Evolutionary conservation across 1,140 invertebrate genomes (phyloP).

Genomic region (Trypoxylus dichotomus): DNA sequence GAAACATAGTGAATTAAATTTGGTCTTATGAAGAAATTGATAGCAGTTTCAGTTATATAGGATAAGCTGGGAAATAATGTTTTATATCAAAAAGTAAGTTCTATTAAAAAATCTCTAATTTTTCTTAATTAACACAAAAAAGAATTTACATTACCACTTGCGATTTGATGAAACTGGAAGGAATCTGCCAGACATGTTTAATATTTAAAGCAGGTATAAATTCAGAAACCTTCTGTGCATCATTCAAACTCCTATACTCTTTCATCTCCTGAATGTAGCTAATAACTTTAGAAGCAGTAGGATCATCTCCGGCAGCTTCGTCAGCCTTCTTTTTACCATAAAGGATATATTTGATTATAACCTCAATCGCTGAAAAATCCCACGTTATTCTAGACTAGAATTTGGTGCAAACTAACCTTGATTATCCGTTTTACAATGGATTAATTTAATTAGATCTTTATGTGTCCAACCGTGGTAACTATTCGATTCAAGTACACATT

Average conservation of each 20-base stretch:
- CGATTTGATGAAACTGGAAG: constrained; percentile 60
- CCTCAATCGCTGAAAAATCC: constrained; percentile 47
- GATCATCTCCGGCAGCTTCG: constrained; percentile 46
- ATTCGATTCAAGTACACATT: constrained; percentile 60
- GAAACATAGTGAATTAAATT: too few species aligned
- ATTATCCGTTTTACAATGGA: constrained; percentile 57
- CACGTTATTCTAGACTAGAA: not conserved
- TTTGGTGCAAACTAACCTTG: constrained; percentile 46
- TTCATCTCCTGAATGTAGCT: constrained; percentile 56
- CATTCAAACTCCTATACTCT: constrained; percentile 56
- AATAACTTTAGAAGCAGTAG: constrained; percentile 52
- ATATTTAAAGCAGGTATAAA: constrained; percentile 56
- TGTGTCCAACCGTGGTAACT: constrained; percentile 66
- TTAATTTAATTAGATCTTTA: constrained; percentile 67
- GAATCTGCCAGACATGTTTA: constrained; percentile 59
- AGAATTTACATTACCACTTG: constrained; percentile 45
- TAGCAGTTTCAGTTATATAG: too few species aligned
- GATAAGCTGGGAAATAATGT: too few species aligned
- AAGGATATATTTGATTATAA: constrained; percentile 55
- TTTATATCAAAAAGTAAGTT: too few species aligned
- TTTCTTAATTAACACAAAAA: too few species aligned
- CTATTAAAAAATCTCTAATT: too few species aligned
- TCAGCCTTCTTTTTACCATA: constrained; percentile 53
- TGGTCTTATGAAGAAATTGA: too few species aligned
- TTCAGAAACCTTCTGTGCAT: constrained; percentile 54